Base-by-base conservation (phyloP, 1,140 invertebrate species). In the Trissolcus basalis region DNA sequence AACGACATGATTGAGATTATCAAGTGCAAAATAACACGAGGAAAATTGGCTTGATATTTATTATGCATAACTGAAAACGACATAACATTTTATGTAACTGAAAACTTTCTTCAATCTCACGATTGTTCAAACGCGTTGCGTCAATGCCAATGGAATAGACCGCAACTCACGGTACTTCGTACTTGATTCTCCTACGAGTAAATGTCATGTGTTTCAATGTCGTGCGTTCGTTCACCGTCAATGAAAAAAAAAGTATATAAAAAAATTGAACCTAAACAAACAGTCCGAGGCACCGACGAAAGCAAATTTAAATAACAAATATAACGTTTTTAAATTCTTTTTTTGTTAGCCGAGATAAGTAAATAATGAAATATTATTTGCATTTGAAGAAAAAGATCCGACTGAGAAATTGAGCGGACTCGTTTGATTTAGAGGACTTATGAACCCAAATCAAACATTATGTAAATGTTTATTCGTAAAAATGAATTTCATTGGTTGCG, bases 61-160 rank as follows among this genome's bases (percentile, higher is more conserved):
- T 55, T 39, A 41, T 55, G 53, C 39, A 55, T 27, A 55, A 55
- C 36, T 16, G 59, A 53, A 39, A 53, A 47, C 13, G 45, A 0
- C n/a, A 15, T 47, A 48, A 60, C 55, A 12, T 56, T 32, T 55
- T 54, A 61, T 12, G 43, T 44, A 44, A 61, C 59, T 39, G 39
- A 50, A 13, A 64, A 67, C 64, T 71, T 65, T 70, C 61, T 61
- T 67, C 53, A 55, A 71, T 77, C 64, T 67, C 68, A 73, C 74
- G 63, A 70, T 70, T 74, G 69, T 70, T 76, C 61, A 78, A 80
- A 83, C 77, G 19, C 19, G 81, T 82, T 76, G 80, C 81, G 80
- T 81, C 82, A 83, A 80, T 81, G 80, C 79, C 77, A 73, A 73
- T 59, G 50, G 60, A 68, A 71, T 73, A 76, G 76, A 59, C 68